A percentile compares a stretch with the other conserved stretches of the same genome.
phyloP scores from a whole-genome alignment of 2,797 vertebrate genomes.

The Cygnus olor region DNA sequence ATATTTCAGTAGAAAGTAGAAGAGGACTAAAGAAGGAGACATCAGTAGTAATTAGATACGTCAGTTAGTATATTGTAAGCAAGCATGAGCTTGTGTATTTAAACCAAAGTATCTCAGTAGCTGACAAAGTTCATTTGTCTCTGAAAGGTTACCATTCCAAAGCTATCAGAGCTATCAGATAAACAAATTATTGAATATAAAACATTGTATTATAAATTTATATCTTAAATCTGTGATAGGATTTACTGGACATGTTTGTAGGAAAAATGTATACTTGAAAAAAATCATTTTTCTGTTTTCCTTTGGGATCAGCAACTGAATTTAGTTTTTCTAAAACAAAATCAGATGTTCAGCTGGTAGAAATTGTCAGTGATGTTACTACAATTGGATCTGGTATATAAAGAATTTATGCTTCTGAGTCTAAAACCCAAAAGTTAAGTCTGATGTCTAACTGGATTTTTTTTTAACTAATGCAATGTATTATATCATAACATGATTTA shows the following conservation, averaged over 20 bases:
- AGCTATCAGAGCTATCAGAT: not conserved
- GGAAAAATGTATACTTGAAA: not conserved
- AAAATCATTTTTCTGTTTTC: not conserved
- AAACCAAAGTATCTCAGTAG: not conserved
- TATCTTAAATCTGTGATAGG: not conserved
- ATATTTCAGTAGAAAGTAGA: not conserved
- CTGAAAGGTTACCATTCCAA: not conserved
- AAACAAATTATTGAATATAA: not conserved
- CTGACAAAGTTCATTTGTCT: not conserved
- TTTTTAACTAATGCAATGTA: not conserved
- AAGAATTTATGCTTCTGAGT: not conserved
- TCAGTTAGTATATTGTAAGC: not conserved
- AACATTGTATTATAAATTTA: not conserved
- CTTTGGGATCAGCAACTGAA: not conserved
- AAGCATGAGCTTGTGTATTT: not conserved
- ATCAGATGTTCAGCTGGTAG: not conserved
- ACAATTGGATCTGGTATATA: not conserved
- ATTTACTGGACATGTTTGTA: not conserved
- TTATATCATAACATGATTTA: not conserved
- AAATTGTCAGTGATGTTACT: not conserved
- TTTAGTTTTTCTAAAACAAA: not conserved
- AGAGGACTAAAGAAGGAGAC: not conserved
- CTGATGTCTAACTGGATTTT: not conserved
- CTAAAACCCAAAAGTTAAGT: not conserved
- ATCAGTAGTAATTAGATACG: constrained; percentile 6